A percentile compares a stretch with the other conserved stretches of the same genome.
Evolutionary conservation across 2,797 vertebrate genomes (phyloP).

Genomic region (Dipus sagitta): DNA sequence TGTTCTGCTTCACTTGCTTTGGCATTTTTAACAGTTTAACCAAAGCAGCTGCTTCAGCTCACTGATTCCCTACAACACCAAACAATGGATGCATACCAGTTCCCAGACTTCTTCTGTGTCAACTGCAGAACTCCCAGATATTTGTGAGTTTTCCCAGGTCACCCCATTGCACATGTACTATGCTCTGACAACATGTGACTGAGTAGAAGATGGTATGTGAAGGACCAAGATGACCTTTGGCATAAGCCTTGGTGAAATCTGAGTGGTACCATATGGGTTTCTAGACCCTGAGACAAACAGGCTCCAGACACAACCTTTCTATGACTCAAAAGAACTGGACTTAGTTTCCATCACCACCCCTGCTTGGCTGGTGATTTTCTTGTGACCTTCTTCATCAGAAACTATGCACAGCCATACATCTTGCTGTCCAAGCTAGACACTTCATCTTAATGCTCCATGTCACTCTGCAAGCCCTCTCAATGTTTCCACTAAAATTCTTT

Average conservation of each 20-base stretch:
- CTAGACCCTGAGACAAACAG: constrained; percentile 48
- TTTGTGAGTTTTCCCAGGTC: constrained; percentile 40
- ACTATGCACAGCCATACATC: background rate
- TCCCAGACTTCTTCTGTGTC: constrained; percentile 68
- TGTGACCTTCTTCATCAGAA: background rate
- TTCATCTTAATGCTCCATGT: background rate
- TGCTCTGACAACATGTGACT: constrained; percentile 13
- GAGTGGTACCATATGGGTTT: constrained; percentile 61
- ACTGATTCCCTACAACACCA: constrained; percentile 81
- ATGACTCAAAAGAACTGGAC: constrained; percentile 44
- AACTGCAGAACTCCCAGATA: constrained; percentile 63
- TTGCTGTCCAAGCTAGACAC: background rate
- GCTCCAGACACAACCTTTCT: constrained; percentile 33
- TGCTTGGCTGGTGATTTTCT: background rate
- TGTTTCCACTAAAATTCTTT: background rate
- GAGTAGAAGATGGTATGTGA: constrained; percentile 30
- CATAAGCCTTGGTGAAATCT: constrained; percentile 2
- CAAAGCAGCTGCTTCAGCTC: constrained; percentile 84
- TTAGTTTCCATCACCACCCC: background rate
- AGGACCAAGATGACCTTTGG: constrained; percentile 56
- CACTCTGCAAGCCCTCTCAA: background rate
- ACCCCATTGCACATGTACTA: constrained; percentile 29
- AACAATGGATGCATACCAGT: constrained; percentile 78
- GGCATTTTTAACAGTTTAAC: constrained; percentile 80
- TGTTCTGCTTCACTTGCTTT: constrained; percentile 81